These are phyloP conservation scores for Aramus guarauna DNA, from an alignment of 2,113 vertebrate species.

Conservation along the genomic window DNA sequence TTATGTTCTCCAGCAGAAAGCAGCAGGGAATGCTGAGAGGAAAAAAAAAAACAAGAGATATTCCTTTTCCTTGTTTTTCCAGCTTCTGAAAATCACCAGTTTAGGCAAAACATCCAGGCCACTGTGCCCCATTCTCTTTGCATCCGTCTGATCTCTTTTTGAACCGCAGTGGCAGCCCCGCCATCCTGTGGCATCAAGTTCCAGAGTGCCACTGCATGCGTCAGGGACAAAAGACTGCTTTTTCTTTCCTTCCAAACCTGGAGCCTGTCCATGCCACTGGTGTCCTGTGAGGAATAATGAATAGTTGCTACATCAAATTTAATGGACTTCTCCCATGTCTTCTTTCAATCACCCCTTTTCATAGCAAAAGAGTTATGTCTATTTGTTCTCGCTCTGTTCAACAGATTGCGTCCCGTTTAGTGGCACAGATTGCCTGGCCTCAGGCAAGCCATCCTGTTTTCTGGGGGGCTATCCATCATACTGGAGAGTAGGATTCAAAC, in stretches of 20 bases:
- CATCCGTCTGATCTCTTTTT: background rate
- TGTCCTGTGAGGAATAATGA: background rate
- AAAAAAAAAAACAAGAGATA: no score
- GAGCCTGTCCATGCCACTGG: background rate
- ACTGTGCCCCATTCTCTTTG: background rate
- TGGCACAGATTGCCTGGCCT: constrained; percentile 34
- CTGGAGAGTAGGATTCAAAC: background rate
- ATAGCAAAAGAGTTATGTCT: background rate
- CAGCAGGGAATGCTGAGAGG: background rate
- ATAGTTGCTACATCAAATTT: background rate
- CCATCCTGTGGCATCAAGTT: background rate
- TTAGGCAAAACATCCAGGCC: background rate
- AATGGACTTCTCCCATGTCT: background rate
- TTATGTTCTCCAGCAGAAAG: background rate
- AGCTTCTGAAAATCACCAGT: background rate
- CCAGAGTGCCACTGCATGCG: rapidly evolving
- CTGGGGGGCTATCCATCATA: constrained; percentile 30
- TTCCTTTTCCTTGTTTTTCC: background rate
- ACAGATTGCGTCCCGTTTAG: constrained; percentile 15
- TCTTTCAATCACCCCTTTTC: background rate
- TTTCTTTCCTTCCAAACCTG: background rate
- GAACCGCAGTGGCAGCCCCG: background rate
- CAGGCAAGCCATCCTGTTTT: constrained; percentile 29
- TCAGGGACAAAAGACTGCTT: background rate
- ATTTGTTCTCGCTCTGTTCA: background rate